Evolutionary conservation across 2,113 vertebrate species (phyloP), one percentile per base, ranked within the genome.

Genomic region (Alaudala cheleensis): DNA sequence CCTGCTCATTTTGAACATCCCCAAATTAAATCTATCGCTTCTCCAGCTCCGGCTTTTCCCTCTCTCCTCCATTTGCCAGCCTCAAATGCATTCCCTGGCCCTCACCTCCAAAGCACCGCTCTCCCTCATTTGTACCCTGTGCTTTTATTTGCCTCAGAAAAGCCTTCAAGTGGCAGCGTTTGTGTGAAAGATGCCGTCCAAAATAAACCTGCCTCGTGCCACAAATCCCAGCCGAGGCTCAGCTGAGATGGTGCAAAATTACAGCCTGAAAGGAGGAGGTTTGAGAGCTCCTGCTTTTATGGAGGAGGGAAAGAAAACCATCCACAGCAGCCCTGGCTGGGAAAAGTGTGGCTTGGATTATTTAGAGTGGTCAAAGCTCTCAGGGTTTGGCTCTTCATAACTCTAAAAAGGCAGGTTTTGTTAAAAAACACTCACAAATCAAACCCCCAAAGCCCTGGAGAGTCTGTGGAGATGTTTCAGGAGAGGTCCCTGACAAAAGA

Each of bases 111-210:
- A 74, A 20, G 19, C 58, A 5, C 54, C 3, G 31, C 79, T 71
- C 92, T 66, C 73, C 62, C n/a, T 51, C 29, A 82, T 82, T 92
- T 73, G 64, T 61, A 29, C 84, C 80, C 61, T 14, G 56, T 4
- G 2, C 64, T 90, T 54, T 85, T 88, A 74, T 84, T 93, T 92
- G 85, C 77, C 62, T 86, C 76, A 44, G 57, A 56, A 83, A 93
- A 80, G n/a, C 17, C 12, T 90, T 93, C 23, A 60, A 83, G 64
- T 61, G 21, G 81, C 44, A 47, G 72, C 10, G 66, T 56, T 88
- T 56, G 50, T 47, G 49, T 74, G 85, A 96, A 82, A 80, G 91
- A 95, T 90, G 72, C 56, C 47, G 42, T 14, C 94, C 65, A 84
- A 93, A 93, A 92, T 90, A 88, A 96, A 76, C 77, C 47, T 16